A percentile compares a stretch with the other conserved stretches of the same genome.
Conservation (phyloP, 2,113 vertebrate species). For the Lutjanus erythropterus region DNA sequence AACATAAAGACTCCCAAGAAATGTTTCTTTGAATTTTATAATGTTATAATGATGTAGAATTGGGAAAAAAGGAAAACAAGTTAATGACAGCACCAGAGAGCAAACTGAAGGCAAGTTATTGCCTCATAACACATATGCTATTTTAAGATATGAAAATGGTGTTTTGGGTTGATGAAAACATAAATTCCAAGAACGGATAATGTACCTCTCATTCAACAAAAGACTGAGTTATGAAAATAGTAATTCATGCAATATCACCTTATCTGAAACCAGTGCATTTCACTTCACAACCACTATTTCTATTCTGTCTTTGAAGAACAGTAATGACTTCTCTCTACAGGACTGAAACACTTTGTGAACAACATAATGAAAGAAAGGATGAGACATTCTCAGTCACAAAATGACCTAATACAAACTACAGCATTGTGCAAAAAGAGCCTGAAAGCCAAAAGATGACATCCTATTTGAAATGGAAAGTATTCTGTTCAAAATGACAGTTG, state of each 20-base stretch:
- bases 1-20: background rate
- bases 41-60: constrained; percentile 14
- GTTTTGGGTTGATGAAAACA: constrained; percentile 44
- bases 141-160: constrained; percentile 28
- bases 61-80: constrained; percentile 12
- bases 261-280: constrained; percentile 38
- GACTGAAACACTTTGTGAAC: constrained; percentile 46
- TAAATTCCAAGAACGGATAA: constrained; percentile 6
- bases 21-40: constrained; percentile 11
- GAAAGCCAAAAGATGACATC: constrained; percentile 49
- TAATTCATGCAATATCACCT: constrained; percentile 40
- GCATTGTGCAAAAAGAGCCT: constrained; percentile 39
- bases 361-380: constrained; percentile 51
- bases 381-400: constrained; percentile 47
- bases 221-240: constrained; percentile 18
- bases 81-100: background rate
- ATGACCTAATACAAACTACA: constrained; percentile 35
- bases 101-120: constrained; percentile 14
- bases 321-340: constrained; percentile 53
- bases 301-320: constrained; percentile 39
- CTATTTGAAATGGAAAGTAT: constrained; percentile 34
- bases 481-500: constrained; percentile 40
- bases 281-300: constrained; percentile 19
- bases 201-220: constrained; percentile 28
- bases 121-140: constrained; percentile 21